phyloP scores from a whole-genome alignment of 2,797 vertebrate species.

The Myripristis jacobus region DNA sequence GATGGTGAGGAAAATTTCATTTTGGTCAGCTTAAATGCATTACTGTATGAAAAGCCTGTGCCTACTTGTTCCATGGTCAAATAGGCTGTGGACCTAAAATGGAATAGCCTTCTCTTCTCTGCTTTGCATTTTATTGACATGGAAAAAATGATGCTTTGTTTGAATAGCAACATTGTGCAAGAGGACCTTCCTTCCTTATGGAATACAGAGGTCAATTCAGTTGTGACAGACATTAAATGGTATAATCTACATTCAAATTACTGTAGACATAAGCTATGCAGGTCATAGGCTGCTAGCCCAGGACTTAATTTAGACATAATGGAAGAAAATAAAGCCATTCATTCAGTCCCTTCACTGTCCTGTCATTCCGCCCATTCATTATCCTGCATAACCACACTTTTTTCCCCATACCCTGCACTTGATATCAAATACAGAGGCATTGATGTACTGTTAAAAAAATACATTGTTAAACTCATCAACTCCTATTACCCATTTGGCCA shows the following conservation, averaged over 20 bases:
- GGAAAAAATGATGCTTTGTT: slow-evolving; percentile 17
- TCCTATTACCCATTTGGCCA: background rate
- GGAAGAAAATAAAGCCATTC: too few relatives aligned
- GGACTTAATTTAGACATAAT: too few relatives aligned
- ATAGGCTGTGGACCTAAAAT: slow-evolving; percentile 12
- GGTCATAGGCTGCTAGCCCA: too few relatives aligned
- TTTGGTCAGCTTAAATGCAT: slow-evolving; percentile 17
- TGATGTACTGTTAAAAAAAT: background rate
- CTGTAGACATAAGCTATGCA: background rate
- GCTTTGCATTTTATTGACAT: slow-evolving; percentile 57
- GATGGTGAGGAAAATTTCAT: slow-evolving; percentile 40
- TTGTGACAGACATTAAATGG: background rate
- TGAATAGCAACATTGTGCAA: slow-evolving; percentile 13
- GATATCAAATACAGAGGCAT: background rate
- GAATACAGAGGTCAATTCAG: slow-evolving; percentile 10
- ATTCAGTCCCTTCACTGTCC: too few relatives aligned
- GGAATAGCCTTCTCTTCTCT: slow-evolving; percentile 17
- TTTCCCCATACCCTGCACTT: background rate
- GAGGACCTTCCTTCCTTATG: background rate
- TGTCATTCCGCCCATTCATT: too few relatives aligned
- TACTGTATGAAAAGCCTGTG: slow-evolving; percentile 22
- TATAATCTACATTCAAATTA: background rate
- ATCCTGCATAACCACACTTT: background rate
- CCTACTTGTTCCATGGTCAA: slow-evolving; percentile 56
- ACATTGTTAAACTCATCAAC: too few relatives aligned